Base-by-base conservation (phyloP, 2,113 vertebrate genomes). In the Cephalopholis sonnerati region DNA sequence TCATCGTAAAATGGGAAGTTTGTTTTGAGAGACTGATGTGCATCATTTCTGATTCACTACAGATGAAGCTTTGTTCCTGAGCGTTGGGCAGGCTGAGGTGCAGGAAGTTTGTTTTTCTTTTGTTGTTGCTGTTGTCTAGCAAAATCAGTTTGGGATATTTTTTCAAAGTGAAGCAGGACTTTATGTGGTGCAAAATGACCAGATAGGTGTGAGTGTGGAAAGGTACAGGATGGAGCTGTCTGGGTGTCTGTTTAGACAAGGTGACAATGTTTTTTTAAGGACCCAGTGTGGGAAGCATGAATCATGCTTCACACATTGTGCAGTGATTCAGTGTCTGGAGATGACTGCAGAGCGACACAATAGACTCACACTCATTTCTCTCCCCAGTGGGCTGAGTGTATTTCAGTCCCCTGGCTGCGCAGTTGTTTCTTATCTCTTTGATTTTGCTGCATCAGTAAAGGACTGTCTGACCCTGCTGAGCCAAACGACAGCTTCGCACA, bases 311-410 rank as follows among this genome's bases (percentile, higher is more conserved):
- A 0, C 53, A 68, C 72, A 73, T 8, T 68, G 53, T 50, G 51
- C 16, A 54, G 17, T 86, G 89, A 91, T 48, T 86, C 79, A 83
- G 54, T 51, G 86, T 82, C 79, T 88, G 72, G 41, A 41, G 63
- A 85, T 62, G 85, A 68, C 64, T 69, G 44, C 74, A 81, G 67
- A 8, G 4, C 27, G 3, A 44, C 73, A 78, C 80, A 84, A 80
- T 73, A 29, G 67, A 76, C 44, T 51, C 32, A 7, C 32, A 50
- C 50, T 76, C 27, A 61, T 66, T 44, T 55, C 32, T 76, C 50
- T 68, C 12, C 71, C 63, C 51, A 50, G 74, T 83, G 74, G 71
- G 66, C 39, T 74, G 22, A 62, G 62, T 85, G 59, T 72, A 39
- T 78, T 83, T 84, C 7, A 39, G 39, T 69, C 55, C 50, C 50